Conservation (phyloP, 2,888 invertebrate species). For the Parelbella ahira region DNA sequence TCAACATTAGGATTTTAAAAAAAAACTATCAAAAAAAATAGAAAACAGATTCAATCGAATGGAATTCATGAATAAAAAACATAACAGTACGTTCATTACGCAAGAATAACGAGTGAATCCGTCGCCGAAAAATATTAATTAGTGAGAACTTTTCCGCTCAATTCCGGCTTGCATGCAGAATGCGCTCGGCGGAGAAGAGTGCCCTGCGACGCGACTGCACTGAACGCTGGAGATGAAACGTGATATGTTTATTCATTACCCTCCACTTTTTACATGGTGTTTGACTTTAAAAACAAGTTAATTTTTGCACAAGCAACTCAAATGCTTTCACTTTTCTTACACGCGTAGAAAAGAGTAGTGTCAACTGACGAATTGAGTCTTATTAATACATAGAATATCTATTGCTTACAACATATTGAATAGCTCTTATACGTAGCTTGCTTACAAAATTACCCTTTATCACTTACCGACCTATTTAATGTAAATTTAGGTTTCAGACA, state of each 20-base stretch:
- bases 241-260: constrained; percentile 20
- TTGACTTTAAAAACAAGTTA: constrained; percentile 6
- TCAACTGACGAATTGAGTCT: no score
- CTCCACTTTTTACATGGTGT: constrained; percentile 5
- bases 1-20: no score
- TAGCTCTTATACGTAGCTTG: no score
- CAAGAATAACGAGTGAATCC: constrained; percentile 6
- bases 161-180: constrained; percentile 13
- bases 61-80: no score
- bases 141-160: constrained; percentile 11
- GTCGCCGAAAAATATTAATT: constrained; percentile 13
- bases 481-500: no score
- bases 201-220: constrained; percentile 5
- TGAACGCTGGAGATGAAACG: constrained; percentile 7
- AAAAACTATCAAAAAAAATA: no score
- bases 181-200: constrained; percentile 8
- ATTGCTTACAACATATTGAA: no score
- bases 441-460: no score
- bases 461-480: no score
- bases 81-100: not conserved
- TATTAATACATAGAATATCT: no score
- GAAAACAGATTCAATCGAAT: no score
- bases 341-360: no score
- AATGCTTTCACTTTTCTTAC: not conserved
- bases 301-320: constrained; percentile 4